Evolutionary conservation across 2,113 vertebrate species (phyloP).

Genomic region (Corythornis cristatus): DNA sequence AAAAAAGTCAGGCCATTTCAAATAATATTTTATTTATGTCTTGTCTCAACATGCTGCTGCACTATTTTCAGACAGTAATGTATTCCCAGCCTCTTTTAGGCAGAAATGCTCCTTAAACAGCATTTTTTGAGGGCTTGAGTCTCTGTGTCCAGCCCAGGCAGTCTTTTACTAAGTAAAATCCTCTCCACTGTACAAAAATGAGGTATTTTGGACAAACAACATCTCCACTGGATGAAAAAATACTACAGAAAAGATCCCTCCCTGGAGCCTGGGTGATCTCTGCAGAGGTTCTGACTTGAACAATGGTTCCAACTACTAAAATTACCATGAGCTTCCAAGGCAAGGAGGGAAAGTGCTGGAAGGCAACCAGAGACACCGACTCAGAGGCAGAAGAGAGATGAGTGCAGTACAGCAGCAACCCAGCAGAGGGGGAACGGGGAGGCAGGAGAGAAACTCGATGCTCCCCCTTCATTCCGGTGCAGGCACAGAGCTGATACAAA

Average conservation of each 20-base stretch:
- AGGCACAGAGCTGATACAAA: neutral
- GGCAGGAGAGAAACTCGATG: neutral
- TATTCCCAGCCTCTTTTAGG: neutral
- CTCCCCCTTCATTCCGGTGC: neutral
- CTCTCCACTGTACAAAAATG: neutral
- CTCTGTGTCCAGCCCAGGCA: neutral
- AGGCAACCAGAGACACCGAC: neutral
- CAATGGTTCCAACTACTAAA: neutral
- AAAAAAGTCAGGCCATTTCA: neutral
- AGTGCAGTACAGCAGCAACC: neutral
- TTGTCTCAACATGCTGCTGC: neutral
- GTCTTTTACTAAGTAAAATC: neutral
- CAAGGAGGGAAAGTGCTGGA: neutral
- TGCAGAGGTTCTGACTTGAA: neutral
- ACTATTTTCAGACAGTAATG: neutral
- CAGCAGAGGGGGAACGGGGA: neutral
- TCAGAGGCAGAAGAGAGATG: no score
- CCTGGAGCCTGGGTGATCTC: neutral
- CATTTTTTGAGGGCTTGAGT: neutral
- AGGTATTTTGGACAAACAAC: neutral
- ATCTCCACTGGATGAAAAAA: neutral
- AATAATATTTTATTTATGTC: conserved; percentile 18
- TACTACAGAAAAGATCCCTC: neutral
- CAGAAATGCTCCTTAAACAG: neutral
- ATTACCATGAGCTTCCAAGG: neutral